These are phyloP conservation scores for Cantharis rufa DNA, from an alignment of 2,888 invertebrate species.

Conservation along the genomic window DNA sequence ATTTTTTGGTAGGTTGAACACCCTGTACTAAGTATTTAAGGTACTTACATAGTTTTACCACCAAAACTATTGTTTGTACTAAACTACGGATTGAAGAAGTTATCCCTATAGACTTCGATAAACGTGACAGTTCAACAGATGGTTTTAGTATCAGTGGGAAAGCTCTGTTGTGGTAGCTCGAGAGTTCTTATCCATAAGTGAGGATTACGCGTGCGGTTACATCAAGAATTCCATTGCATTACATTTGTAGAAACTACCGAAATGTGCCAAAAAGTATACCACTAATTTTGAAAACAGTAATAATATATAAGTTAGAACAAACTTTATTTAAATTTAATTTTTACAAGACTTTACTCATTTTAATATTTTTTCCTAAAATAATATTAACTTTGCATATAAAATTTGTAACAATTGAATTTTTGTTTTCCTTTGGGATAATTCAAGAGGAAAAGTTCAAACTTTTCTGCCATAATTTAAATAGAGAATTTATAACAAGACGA, in stretches of 20 bases:
- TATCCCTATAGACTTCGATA: neutral
- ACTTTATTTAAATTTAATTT: neutral
- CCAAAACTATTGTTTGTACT: neutral
- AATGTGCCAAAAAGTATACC: neutral
- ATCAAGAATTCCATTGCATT: neutral
- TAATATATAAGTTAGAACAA: neutral
- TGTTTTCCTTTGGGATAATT: neutral
- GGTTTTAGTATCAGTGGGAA: constrained; percentile 1
- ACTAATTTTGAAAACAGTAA: neutral
- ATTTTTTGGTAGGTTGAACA: neutral
- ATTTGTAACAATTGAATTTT: neutral
- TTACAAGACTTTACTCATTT: neutral
- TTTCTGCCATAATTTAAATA: neutral
- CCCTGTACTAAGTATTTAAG: neutral
- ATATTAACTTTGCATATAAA: neutral
- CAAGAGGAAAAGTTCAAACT: neutral
- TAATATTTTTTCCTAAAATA: neutral
- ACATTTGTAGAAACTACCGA: neutral
- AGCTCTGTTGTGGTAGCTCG: constrained; percentile 3
- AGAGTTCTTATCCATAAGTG: constrained; percentile 3
- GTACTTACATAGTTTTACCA: neutral
- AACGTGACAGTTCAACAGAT: constrained; percentile 2
- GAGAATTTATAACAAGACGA: neutral
- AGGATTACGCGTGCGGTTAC: constrained; percentile 2
- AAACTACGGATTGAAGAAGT: neutral